These are phyloP conservation scores for Mugil cephalus DNA, from an alignment of 2,113 vertebrate genomes.

Conservation along the genomic window DNA sequence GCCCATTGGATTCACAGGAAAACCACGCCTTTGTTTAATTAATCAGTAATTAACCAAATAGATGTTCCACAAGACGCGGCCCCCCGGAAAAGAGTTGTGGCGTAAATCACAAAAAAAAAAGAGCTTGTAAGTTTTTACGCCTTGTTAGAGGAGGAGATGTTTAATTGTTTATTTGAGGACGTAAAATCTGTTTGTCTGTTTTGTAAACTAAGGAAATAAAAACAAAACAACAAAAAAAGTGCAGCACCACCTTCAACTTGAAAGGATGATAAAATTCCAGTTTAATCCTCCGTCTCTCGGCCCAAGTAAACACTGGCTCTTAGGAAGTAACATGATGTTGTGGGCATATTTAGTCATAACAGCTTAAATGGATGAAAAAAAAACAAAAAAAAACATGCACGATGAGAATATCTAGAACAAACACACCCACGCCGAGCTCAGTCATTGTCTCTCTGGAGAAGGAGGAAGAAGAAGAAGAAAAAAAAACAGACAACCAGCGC, in stretches of 20 bases:
- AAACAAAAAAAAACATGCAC: slow-evolving; percentile 5
- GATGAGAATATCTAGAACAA: slow-evolving; percentile 72
- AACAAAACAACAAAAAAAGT: not conserved
- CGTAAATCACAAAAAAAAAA: not conserved
- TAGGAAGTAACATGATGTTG: slow-evolving; percentile 65
- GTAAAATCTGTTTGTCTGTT: not conserved
- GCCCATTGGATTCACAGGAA: slow-evolving; percentile 7
- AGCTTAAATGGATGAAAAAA: slow-evolving; percentile 46
- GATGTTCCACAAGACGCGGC: not conserved
- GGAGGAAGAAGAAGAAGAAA: slow-evolving; percentile 7
- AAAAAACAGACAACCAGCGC: slow-evolving; percentile 58
- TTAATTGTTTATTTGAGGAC: not conserved
- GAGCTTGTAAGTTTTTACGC: not conserved
- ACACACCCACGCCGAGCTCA: slow-evolving; percentile 71
- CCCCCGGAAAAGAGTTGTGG: not conserved
- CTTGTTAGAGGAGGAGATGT: not conserved
- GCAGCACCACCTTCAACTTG: not conserved
- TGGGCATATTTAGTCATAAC: slow-evolving; percentile 70
- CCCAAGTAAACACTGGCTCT: slow-evolving; percentile 61
- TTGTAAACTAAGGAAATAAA: not conserved
- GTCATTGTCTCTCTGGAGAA: slow-evolving; percentile 68
- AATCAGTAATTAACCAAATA: slow-evolving; percentile 21
- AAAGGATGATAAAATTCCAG: not conserved
- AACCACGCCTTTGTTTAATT: slow-evolving; percentile 63
- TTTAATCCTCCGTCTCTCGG: slow-evolving; percentile 19